A percentile compares a stretch with the other conserved stretches of the same genome.
These are phyloP conservation scores for Myotis davidii DNA, from an alignment of 2,113 vertebrate species.

Conservation along the genomic window DNA sequence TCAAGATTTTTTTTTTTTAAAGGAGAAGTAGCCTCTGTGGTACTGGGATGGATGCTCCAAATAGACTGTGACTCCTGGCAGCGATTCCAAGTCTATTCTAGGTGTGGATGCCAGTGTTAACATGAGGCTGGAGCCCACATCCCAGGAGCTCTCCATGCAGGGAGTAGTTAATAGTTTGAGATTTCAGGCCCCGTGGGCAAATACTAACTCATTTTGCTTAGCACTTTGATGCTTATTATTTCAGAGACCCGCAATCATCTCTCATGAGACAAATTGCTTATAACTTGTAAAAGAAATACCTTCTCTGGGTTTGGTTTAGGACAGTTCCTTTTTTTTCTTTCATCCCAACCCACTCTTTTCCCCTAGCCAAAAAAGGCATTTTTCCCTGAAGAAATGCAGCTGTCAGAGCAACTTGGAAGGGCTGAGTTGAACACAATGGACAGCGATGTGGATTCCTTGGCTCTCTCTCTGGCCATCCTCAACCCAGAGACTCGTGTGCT, in stretches of 20 bases:
- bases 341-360: fast-evolving
- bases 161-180: neutral
- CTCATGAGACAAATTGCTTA: neutral
- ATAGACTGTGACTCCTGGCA: neutral
- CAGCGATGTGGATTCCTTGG: neutral
- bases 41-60: neutral
- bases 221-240: constrained; percentile 17
- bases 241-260: neutral
- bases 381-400: neutral
- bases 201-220: neutral
- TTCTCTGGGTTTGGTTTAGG: neutral
- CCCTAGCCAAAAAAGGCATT: neutral
- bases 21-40: neutral
- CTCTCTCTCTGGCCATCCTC: neutral
- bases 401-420: neutral
- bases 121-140: neutral
- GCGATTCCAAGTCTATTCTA: fast-evolving
- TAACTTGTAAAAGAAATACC: neutral
- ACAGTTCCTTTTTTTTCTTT: neutral
- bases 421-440: neutral
- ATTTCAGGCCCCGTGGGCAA: neutral
- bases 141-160: neutral
- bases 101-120: neutral
- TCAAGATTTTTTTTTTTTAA: neutral
- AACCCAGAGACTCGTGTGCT: neutral